Evolutionary conservation across 2,888 invertebrate genomes (phyloP), one percentile per base, ranked within the genome.

Genomic region (Ophion slaviceki): DNA sequence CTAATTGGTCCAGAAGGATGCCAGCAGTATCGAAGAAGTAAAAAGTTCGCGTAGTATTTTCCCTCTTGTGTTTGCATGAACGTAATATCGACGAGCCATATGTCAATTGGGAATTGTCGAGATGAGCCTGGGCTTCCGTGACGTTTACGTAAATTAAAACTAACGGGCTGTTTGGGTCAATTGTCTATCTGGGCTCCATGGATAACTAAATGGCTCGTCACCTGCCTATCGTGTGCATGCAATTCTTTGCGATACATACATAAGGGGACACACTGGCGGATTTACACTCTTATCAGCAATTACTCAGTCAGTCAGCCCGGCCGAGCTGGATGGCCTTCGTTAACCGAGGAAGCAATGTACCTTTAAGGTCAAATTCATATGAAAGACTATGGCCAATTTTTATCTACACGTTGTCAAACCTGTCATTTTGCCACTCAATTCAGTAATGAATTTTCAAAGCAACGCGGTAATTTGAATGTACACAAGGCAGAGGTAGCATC

Each of bases 291-390:
- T 40, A 14, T 28, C 32, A 59, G 32, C 78, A 78, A 82, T 82
- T 82, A 79, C 70, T 57, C 36, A 76, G 75, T 79, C 85, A 74
- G 74, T 74, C 75, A 75, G 70, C 62, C 68, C 17, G 28, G 40
- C 11, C 70, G 20, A 62, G 47, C 47, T 47, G 70, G 62, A 28
- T 40, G 76, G 57, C 84, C 77, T 81, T 81, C 80, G 80, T 20
- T 78, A 70, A 28, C n/a, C 82, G 84, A 87, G 78, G 87, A 83
- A 87, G 88, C 82, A 82, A 72, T 86, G 85, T 76, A 88, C 85
- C 87, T 88, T 90, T 89, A 90, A 91, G 91, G 92, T 91, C 91
- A 88, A 88, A 91, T 92, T 91, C 86, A 85, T 82, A 53, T 67
- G 45, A 75, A 70, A 67, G 24, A 10, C 57, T 17, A 66, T 57